A percentile compares a stretch with the other conserved stretches of the same genome.
These are phyloP conservation scores for Potamilus streckersoni DNA, from an alignment of 1,140 invertebrate species.

Conservation along the genomic window DNA sequence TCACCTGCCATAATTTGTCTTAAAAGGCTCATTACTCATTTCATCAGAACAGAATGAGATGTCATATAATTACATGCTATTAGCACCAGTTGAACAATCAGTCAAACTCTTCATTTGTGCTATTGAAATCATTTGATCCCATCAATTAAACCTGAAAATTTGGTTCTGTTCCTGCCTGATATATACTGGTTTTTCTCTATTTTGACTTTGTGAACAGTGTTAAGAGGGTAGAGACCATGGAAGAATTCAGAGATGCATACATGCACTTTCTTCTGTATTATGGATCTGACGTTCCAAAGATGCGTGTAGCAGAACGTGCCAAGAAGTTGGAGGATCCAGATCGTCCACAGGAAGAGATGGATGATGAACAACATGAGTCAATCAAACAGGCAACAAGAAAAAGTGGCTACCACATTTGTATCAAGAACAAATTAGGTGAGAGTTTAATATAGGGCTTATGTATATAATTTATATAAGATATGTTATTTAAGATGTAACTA, in stretches of 20 bases:
- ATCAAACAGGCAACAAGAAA: slow-evolving; percentile 88
- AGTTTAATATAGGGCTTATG: too few species aligned
- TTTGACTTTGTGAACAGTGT: slow-evolving; percentile 49
- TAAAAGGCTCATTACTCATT: too few species aligned
- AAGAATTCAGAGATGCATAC: slow-evolving; percentile 93
- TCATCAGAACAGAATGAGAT: too few species aligned
- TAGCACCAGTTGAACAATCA: too few species aligned
- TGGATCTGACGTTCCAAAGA: slow-evolving; percentile 83
- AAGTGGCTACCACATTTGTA: slow-evolving; percentile 88
- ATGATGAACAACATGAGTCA: slow-evolving; percentile 69
- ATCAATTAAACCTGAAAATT: not conserved
- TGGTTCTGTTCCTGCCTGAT: not conserved
- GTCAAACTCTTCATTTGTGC: too few species aligned
- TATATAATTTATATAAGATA: too few species aligned
- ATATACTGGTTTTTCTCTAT: not conserved
- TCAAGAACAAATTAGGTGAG: slow-evolving; percentile 83
- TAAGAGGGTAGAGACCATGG: slow-evolving; percentile 82
- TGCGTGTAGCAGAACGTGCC: slow-evolving; percentile 81
- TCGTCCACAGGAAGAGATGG: slow-evolving; percentile 70
- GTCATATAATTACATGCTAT: too few species aligned
- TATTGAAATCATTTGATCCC: too few species aligned
- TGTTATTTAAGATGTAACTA: too few species aligned
- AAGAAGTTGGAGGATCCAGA: slow-evolving; percentile 50
- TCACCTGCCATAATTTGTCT: too few species aligned
- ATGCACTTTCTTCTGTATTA: slow-evolving; percentile 95